Conservation (phyloP, 1,140 invertebrate species). For the Pentalonia nigronervosa region DNA sequence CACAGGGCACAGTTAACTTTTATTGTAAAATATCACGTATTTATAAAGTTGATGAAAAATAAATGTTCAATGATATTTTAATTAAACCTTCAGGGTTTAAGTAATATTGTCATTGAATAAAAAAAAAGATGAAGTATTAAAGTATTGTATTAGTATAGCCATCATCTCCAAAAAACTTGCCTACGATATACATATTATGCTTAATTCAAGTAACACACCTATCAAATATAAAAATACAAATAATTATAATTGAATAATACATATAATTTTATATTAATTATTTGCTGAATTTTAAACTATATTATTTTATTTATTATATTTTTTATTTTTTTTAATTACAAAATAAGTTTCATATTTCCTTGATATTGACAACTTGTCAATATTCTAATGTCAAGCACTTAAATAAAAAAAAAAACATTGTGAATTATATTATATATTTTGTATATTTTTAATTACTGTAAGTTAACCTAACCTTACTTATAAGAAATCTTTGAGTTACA, state of each 20-base stretch:
- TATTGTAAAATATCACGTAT: neutral
- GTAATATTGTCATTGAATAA: neutral
- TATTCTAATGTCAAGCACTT: neutral
- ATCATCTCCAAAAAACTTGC: neutral
- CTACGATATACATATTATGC: neutral
- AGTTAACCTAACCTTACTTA: too few species aligned
- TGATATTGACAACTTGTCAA: neutral
- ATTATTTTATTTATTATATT: neutral
- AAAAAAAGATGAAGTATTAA: neutral
- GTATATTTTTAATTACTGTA: too few species aligned
- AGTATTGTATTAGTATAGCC: neutral
- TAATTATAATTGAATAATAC: too few species aligned
- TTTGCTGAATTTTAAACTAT: slow-evolving; percentile 1
- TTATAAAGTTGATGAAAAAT: neutral
- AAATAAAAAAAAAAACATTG: neutral
- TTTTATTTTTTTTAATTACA: neutral
- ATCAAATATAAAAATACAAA: neutral
- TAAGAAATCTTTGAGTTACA: too few species aligned
- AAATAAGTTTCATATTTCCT: neutral
- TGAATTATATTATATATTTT: too few species aligned
- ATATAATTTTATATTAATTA: neutral
- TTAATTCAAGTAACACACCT: neutral
- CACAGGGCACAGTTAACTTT: neutral
- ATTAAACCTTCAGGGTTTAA: neutral
- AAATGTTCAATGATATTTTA: neutral